Conservation (phyloP, 2,888 invertebrate species). For the Rotaria magnacalcarata region DNA sequence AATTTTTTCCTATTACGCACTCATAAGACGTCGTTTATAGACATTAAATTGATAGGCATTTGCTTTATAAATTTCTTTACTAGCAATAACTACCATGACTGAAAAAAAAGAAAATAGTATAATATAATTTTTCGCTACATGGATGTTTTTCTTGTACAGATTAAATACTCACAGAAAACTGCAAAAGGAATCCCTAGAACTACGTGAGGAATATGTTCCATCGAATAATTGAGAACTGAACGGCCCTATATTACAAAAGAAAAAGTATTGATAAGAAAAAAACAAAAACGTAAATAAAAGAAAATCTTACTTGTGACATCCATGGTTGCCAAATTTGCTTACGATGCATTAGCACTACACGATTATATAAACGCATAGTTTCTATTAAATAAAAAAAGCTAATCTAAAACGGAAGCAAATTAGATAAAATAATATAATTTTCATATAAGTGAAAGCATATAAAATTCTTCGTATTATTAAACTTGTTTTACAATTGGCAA, state of each 20-base stretch:
- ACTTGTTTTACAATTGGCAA: neutral
- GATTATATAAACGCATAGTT: neutral
- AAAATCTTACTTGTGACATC: neutral
- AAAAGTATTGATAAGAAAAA: neutral
- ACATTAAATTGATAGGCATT: constrained; percentile 33
- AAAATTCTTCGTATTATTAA: neutral
- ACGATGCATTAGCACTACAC: constrained; percentile 17
- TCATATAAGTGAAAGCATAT: neutral
- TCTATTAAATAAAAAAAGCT: neutral
- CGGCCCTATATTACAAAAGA: neutral
- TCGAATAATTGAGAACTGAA: neutral
- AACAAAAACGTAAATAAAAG: neutral
- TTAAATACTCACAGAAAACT: neutral
- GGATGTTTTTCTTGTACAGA: too few relatives aligned
- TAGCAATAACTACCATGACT: neutral
- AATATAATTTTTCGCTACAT: neutral
- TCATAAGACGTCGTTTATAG: constrained; percentile 27
- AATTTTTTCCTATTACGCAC: neutral
- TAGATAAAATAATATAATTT: neutral
- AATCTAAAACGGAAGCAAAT: neutral
- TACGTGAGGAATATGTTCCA: constrained; percentile 20
- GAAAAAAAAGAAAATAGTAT: neutral
- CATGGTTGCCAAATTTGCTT: constrained; percentile 15
- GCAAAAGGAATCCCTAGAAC: neutral
- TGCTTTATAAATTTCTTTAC: constrained; percentile 28